Conservation (phyloP, 2,888 invertebrate genomes). For the Tiliacea aurago region DNA sequence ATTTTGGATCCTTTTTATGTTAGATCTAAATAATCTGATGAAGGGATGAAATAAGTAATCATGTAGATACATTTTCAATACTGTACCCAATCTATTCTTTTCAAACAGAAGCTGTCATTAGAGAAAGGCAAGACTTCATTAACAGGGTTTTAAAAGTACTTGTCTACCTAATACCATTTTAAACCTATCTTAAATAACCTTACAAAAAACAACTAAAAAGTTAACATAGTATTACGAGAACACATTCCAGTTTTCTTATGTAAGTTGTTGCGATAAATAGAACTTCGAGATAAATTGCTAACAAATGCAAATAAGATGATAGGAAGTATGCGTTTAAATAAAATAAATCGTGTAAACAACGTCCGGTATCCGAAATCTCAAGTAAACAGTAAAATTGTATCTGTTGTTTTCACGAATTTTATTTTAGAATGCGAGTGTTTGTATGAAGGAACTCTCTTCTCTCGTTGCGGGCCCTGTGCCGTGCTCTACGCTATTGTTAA, state of each 20-base stretch:
- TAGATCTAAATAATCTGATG: neutral
- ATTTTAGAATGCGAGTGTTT: constrained; percentile 20
- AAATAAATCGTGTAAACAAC: constrained; percentile 36
- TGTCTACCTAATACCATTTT: neutral
- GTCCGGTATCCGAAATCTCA: constrained; percentile 36
- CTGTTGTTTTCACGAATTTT: constrained; percentile 21
- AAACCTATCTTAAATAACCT: neutral
- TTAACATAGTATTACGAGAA: constrained; percentile 1
- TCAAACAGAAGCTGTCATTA: constrained; percentile 1
- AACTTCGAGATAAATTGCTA: constrained; percentile 18
- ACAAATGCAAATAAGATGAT: constrained; percentile 31
- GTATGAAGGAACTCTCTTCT: constrained; percentile 1
- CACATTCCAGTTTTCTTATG: constrained; percentile 12
- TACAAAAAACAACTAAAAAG: neutral
- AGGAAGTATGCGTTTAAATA: constrained; percentile 23
- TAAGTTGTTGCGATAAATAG: constrained; percentile 18
- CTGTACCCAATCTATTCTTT: neutral
- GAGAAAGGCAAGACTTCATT: neutral
- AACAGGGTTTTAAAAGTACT: neutral
- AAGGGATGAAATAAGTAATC: constrained; percentile 29
- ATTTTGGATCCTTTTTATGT: constrained; percentile 7
- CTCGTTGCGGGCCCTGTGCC: constrained; percentile 5
- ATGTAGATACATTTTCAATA: neutral
- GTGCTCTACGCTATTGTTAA: constrained; percentile 13
- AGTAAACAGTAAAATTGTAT: constrained; percentile 31